Evolutionary conservation across 1,140 invertebrate species (phyloP).

Genomic region (Dinothrombium tinctorium): DNA sequence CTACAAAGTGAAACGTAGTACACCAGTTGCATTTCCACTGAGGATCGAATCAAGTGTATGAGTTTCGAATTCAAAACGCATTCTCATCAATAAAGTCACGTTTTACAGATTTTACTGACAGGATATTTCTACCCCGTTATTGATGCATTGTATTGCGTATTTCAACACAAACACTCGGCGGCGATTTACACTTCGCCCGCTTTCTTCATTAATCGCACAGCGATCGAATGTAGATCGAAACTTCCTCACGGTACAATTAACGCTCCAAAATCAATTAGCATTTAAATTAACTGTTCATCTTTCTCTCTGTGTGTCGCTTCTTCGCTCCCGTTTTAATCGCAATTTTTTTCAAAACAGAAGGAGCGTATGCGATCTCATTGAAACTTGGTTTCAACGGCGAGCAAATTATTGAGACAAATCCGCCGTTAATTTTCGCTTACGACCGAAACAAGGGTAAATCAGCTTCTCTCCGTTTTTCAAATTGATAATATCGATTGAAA

Average conservation of each 20-base stretch:
- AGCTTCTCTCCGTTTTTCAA: too few relatives aligned
- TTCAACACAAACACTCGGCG: background rate
- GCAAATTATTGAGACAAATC: background rate
- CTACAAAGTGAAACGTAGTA: too few relatives aligned
- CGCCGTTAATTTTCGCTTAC: constrained; percentile 1
- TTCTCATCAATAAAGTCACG: too few relatives aligned
- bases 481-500: too few relatives aligned
- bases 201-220: constrained; percentile 7
- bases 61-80: too few relatives aligned
- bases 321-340: background rate
- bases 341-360: constrained; percentile 2
- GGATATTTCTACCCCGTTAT: constrained; percentile 7
- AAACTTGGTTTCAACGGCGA: background rate
- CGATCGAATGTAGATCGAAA: constrained; percentile 5
- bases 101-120: constrained; percentile 6
- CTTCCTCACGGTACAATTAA: too few relatives aligned
- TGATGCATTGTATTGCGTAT: constrained; percentile 6
- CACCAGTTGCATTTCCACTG: too few relatives aligned
- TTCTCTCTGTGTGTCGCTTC: too few relatives aligned
- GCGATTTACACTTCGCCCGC: constrained; percentile 6
- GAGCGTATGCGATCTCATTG: constrained; percentile 2
- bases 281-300: too few relatives aligned
- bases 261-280: too few relatives aligned
- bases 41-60: too few relatives aligned
- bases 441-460: constrained; percentile 2